Base-by-base conservation (phyloP, 2,797 vertebrate species). In the Taeniopygia guttata region DNA sequence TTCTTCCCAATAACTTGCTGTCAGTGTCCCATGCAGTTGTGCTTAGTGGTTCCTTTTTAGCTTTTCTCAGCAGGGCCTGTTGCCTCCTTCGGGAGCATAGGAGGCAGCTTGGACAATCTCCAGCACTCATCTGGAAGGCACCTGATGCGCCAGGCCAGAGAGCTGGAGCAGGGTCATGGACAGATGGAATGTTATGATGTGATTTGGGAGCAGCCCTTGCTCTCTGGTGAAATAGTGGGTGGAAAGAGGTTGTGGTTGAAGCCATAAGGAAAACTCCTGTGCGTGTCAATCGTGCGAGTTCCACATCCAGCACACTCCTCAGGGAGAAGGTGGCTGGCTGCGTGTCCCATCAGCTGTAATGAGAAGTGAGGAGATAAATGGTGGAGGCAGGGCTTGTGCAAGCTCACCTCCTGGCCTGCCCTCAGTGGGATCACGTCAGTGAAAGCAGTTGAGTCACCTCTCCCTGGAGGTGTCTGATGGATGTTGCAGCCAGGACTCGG, bases 391-490 rank as follows among this genome's bases (percentile, higher is more conserved):
- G 9, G 11, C 18, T 22, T 59, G 45, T 69, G 40, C 54, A 66
- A 34, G 40, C 43, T 88, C 66, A 76, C 32, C 88, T 91, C 72
- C 49, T 77, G 84, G 52, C 42, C 64, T 72, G 38, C 40, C 30
- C 52, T 85, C 64, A 42, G 1, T 32, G 74, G 62, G 52, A 78
- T 58, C 76, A 20, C 2, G 10, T 77, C 12, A 13, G 56, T 77
- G 66, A 74, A 77, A 91, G 78, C 58, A 16, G 46, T 72, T 70
- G 78, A 89, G 84, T 95, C 89, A 27, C 90, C 83, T 94, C 56
- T 95, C 77, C 81, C 68, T 67, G 68, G 90, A 88, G 72, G 29
- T 54, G 40, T 78, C 75, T 96, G 87, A 90, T 94, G 73, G 70
- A 75, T 93, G 89, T 85, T 84, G 23, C n/a, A 88, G 84, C 59